phyloP scores from a whole-genome alignment of 2,113 vertebrate species.

The Pluvialis apricaria region DNA sequence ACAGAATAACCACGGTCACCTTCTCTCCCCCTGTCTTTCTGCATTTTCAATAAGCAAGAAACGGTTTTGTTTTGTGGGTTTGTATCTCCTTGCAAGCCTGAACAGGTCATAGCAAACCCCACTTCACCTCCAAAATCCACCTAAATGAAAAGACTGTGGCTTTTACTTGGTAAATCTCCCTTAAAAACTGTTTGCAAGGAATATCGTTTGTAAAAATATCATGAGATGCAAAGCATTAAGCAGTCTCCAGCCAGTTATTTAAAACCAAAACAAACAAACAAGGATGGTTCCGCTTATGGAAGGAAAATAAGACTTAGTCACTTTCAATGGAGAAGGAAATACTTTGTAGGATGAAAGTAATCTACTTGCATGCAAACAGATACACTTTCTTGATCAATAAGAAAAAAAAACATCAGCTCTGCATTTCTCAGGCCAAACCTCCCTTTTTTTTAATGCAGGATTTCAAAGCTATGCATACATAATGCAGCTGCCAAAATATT shows the following conservation, averaged over 20 bases:
- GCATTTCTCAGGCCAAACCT: background rate
- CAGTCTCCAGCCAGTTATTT: background rate
- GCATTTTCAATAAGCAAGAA: background rate
- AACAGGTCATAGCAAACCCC: background rate
- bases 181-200: background rate
- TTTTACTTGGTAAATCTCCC: background rate
- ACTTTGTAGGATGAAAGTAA: background rate
- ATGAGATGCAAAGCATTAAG: background rate
- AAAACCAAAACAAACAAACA: background rate
- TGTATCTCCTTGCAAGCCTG: background rate
- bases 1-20: background rate
- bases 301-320: background rate
- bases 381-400: constrained; percentile 17
- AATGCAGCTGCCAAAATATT: constrained; percentile 29
- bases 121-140: background rate
- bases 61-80: background rate
- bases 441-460: background rate
- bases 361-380: background rate
- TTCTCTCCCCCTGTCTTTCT: background rate
- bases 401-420: background rate
- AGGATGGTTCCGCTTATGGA: background rate
- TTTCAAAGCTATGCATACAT: constrained; percentile 16
- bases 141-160: background rate
- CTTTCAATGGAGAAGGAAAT: background rate
- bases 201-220: background rate